Evolutionary conservation across 2,888 invertebrate genomes (phyloP).

Genomic region (Agrotis puta): DNA sequence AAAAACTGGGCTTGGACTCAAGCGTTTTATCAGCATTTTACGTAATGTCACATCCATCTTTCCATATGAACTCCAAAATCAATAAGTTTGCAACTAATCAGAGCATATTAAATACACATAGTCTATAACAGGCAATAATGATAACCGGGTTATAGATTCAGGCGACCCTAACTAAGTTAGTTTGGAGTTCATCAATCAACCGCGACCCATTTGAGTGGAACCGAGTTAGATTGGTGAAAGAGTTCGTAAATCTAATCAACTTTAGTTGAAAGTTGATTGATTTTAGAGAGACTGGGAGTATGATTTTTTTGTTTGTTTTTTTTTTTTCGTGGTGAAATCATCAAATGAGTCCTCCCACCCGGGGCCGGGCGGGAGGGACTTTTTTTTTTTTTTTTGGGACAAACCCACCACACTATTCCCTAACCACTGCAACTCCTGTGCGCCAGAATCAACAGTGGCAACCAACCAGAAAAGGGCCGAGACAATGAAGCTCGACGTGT

Average conservation of each 20-base stretch:
- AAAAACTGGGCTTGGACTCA: neutral
- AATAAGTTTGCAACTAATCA: conserved; percentile 5
- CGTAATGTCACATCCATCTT: neutral
- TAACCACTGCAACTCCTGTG: no score
- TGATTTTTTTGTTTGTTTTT: no score
- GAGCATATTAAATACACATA: conserved; percentile 15
- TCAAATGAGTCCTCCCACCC: no score
- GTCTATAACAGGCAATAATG: conserved; percentile 44
- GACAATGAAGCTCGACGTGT: no score
- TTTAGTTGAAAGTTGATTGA: conserved; percentile 19
- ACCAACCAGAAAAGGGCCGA: no score
- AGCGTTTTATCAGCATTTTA: neutral
- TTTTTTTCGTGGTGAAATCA: no score
- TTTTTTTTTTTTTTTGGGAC: no score
- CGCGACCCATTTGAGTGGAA: conserved; percentile 23
- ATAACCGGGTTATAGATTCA: conserved; percentile 48
- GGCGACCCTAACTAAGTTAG: conserved; percentile 55
- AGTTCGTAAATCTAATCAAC: conserved; percentile 36
- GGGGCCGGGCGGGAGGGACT: no score
- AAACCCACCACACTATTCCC: no score
- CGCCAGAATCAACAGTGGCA: no score
- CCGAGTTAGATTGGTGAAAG: conserved; percentile 34
- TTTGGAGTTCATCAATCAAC: conserved; percentile 56
- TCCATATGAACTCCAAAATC: conserved; percentile 1
- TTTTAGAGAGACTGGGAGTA: neutral